Evolutionary conservation across 2,888 invertebrate species (phyloP).

Genomic region (Myathropa florea): DNA sequence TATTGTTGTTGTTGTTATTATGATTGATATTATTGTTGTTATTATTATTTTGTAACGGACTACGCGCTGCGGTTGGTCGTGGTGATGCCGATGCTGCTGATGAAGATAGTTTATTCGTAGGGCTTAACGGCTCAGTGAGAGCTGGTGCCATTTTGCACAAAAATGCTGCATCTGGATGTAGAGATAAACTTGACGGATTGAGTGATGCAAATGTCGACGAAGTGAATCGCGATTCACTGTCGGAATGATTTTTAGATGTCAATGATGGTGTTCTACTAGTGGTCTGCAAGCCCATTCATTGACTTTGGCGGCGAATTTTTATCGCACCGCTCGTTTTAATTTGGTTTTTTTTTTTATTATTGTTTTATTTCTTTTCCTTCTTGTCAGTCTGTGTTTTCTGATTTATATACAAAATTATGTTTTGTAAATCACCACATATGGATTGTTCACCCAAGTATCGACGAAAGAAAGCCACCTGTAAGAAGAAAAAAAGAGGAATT

Average conservation of each 20-base stretch:
- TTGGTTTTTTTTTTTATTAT: neutral
- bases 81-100: slow-evolving; percentile 80
- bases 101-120: slow-evolving; percentile 79
- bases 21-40: slow-evolving; percentile 57
- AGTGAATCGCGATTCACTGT: slow-evolving; percentile 34
- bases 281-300: slow-evolving; percentile 65
- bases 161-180: slow-evolving; percentile 73
- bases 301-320: slow-evolving; percentile 46
- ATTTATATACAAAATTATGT: neutral
- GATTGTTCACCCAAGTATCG: neutral
- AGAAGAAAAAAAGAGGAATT: neutral
- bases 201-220: slow-evolving; percentile 4
- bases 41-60: slow-evolving; percentile 44
- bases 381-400: neutral
- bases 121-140: slow-evolving; percentile 88
- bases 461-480: neutral
- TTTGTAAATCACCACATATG: neutral
- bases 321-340: slow-evolving; percentile 27
- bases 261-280: slow-evolving; percentile 42
- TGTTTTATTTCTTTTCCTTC: neutral
- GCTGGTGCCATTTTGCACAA: slow-evolving; percentile 91
- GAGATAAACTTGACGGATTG: slow-evolving; percentile 21
- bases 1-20: slow-evolving; percentile 72
- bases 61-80: slow-evolving; percentile 67
- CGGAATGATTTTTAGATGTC: slow-evolving; percentile 24